These are phyloP conservation scores for Anastatus disparis DNA, from an alignment of 1,140 invertebrate species.

Conservation along the genomic window DNA sequence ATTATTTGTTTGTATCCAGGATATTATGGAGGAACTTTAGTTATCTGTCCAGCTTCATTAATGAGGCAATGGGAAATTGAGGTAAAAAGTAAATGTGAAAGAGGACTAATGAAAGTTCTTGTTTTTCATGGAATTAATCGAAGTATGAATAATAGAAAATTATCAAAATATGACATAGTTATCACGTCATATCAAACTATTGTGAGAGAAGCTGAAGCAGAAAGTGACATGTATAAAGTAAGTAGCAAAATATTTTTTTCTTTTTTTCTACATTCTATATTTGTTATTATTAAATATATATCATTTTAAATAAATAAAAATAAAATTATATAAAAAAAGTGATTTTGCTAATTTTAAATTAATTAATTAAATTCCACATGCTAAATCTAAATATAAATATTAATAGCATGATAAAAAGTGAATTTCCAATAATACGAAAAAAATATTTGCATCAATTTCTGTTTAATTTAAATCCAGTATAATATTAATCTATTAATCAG, in stretches of 20 bases:
- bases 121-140: conserved; percentile 86
- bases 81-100: conserved; percentile 74
- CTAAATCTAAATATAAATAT: too few relatives aligned
- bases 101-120: conserved; percentile 72
- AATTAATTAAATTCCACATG: too few relatives aligned
- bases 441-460: too few relatives aligned
- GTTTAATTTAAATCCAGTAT: too few relatives aligned
- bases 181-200: conserved; percentile 83
- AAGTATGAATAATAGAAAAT: conserved; percentile 71
- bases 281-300: conserved; percentile 28
- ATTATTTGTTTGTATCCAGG: conserved; percentile 40
- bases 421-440: too few relatives aligned
- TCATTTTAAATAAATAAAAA: too few relatives aligned
- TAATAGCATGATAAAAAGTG: too few relatives aligned
- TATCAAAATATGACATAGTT: conserved; percentile 76
- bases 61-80: conserved; percentile 89
- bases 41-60: conserved; percentile 89
- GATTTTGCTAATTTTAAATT: too few relatives aligned
- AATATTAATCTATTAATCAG: too few relatives aligned
- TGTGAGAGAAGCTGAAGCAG: conserved; percentile 66
- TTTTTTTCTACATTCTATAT: background rate
- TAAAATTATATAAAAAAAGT: too few relatives aligned
- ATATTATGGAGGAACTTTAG: conserved; percentile 77
- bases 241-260: conserved; percentile 1
- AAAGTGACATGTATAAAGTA: conserved; percentile 48